Evolutionary conservation across 2,797 vertebrate species (phyloP), one percentile per base, ranked within the genome.

Genomic region (Sebastes melanostomus): DNA sequence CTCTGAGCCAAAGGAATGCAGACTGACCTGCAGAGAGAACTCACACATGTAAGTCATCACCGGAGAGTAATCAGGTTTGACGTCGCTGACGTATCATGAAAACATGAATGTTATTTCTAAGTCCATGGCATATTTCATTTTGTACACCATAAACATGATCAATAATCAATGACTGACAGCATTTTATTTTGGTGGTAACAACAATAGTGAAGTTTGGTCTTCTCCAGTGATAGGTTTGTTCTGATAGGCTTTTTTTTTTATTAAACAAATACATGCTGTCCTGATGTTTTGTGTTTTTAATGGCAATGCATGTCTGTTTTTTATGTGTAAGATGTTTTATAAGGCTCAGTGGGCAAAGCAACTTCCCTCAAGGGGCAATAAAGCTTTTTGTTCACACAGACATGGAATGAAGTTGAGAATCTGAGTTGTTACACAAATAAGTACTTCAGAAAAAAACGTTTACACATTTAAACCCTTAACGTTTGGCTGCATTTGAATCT

Each of bases 381-480:
- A 88, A 88, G 55, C 11, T 10, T 83, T 76, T 78, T 61, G 32
- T 71, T 77, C n/a, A 66, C 74, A 90, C 71, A 84, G 77, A 82
- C 58, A 42, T 63, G 58, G 78, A 77, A 71, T 34, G 66, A 85
- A 16, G 62, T 6, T 29, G 24, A 85, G 59, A 66, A 55, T 29
- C 56, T 54, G n/a, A 75, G n/a, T 60, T 61, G 42, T 66, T 68
- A 18, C 29, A 68, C 27, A 61, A 66, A 67, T 20, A 1, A 2
- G 60, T 55, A 55, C 20, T 77, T 66, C 54, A 55, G 54, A 59
- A 60, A 22, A 22, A 55, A 24, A 58, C 8, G 6, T 66, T 1
- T 9, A 16, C 16, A 77, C 62, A 69, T 77, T 66, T 42, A 20
- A 18, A 66, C 7, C 2, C 69, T 79, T 46, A 67, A 25, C 6